These are phyloP conservation scores for Microcebus tavaratra DNA, from an alignment of 2,113 vertebrate genomes.

Conservation along the genomic window DNA sequence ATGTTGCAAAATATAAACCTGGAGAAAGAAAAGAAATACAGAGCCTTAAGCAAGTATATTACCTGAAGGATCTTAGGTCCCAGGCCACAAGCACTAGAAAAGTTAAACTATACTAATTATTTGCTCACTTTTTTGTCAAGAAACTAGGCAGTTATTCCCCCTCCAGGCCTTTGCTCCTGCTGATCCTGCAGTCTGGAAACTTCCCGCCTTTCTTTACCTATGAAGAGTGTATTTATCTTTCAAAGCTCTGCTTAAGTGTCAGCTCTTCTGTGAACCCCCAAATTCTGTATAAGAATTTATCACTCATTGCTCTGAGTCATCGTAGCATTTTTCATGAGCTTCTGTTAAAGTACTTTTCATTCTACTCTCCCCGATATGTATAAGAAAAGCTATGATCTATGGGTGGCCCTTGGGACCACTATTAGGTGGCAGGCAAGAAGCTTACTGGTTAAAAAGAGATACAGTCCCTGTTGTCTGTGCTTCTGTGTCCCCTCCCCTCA, in stretches of 20 bases:
- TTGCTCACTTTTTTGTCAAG: neutral
- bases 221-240: neutral
- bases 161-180: neutral
- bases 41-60: neutral
- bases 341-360: neutral
- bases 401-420: no score
- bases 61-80: neutral
- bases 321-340: neutral
- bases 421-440: neutral
- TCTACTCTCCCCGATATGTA: neutral
- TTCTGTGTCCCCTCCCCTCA: neutral
- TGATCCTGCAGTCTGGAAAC: neutral
- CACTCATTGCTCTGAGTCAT: neutral
- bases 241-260: neutral
- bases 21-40: neutral
- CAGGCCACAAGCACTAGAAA: neutral
- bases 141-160: neutral
- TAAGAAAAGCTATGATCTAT: neutral
- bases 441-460: no score
- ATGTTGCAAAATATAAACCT: neutral
- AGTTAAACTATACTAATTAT: neutral
- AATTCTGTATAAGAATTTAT: neutral
- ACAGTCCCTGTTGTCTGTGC: neutral
- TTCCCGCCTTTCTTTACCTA: neutral
- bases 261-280: neutral